Evolutionary conservation across 2,797 vertebrate genomes (phyloP).

Genomic region (Sebastes melanostomus): DNA sequence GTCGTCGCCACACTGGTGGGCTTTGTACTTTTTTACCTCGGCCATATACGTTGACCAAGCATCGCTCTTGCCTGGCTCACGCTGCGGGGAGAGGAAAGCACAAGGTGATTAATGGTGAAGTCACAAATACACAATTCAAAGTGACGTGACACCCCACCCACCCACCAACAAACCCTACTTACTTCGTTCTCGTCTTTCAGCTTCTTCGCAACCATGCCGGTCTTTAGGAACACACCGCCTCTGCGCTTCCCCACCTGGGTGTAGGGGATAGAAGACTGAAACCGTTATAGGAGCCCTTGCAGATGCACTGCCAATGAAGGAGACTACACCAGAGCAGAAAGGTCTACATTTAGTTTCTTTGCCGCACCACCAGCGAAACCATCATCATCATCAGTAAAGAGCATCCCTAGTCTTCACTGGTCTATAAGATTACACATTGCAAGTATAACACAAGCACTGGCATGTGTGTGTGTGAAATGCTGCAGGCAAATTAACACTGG

Average conservation of each 20-base stretch:
- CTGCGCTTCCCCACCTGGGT: conserved; percentile 98
- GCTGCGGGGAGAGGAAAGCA: conserved; percentile 68
- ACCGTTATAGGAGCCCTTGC: conserved; percentile 90
- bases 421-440: background rate
- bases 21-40: conserved; percentile 98
- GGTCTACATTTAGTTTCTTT: conserved; percentile 73
- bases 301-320: conserved; percentile 84
- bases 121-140: background rate
- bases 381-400: conserved; percentile 34
- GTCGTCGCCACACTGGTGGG: conserved; percentile 95
- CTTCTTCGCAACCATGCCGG: conserved; percentile 97
- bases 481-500: background rate
- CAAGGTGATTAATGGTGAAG: background rate
- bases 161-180: conserved; percentile 10
- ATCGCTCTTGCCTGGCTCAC: conserved; percentile 90
- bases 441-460: background rate
- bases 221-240: conserved; percentile 97
- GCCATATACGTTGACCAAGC: conserved; percentile 98
- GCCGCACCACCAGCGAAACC: conserved; percentile 63
- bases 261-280: conserved; percentile 95
- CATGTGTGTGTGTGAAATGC: background rate
- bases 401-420: conserved; percentile 48
- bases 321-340: conserved; percentile 85
- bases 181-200: conserved; percentile 92
- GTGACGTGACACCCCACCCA: too few species aligned